Conservation (phyloP, 1,140 invertebrate genomes). For the Oryzaephilus surinamensis region DNA sequence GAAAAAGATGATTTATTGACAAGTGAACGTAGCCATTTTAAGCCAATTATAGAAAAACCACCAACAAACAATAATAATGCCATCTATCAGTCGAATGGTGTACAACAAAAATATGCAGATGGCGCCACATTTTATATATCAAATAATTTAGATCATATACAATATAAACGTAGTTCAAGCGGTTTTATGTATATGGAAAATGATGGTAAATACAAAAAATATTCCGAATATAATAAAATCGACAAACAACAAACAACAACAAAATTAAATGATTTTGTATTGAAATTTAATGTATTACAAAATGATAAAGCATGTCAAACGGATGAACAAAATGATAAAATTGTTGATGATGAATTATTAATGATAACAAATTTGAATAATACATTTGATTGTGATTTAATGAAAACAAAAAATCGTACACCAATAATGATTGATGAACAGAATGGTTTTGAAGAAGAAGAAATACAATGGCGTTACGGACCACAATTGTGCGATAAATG, state of each 20-base stretch:
- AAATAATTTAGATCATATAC: slow-evolving; percentile 47
- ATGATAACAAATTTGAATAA: neutral
- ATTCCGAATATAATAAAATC: slow-evolving; percentile 39
- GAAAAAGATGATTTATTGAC: slow-evolving; percentile 55
- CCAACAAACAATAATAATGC: neutral
- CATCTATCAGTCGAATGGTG: slow-evolving; percentile 15
- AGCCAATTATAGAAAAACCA: slow-evolving; percentile 51
- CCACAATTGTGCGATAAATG: slow-evolving; percentile 19
- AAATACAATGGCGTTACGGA: slow-evolving; percentile 19
- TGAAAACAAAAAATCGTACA: neutral
- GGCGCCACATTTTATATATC: slow-evolving; percentile 58
- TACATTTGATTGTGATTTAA: neutral
- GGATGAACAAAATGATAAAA: slow-evolving; percentile 28
- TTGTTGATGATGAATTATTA: neutral
- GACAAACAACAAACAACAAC: neutral
- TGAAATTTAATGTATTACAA: slow-evolving; percentile 42
- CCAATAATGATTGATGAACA: neutral
- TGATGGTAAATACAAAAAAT: slow-evolving; percentile 31
- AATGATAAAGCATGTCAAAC: slow-evolving; percentile 43
- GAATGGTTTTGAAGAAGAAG: slow-evolving; percentile 4
- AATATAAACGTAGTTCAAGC: slow-evolving; percentile 40
- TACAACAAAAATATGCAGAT: slow-evolving; percentile 43
- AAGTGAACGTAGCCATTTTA: slow-evolving; percentile 62
- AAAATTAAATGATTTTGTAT: slow-evolving; percentile 28
- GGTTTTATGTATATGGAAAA: slow-evolving; percentile 39